Evolutionary conservation across 2,888 invertebrate species (phyloP).

Genomic region (Dermolepida albohirtum): DNA sequence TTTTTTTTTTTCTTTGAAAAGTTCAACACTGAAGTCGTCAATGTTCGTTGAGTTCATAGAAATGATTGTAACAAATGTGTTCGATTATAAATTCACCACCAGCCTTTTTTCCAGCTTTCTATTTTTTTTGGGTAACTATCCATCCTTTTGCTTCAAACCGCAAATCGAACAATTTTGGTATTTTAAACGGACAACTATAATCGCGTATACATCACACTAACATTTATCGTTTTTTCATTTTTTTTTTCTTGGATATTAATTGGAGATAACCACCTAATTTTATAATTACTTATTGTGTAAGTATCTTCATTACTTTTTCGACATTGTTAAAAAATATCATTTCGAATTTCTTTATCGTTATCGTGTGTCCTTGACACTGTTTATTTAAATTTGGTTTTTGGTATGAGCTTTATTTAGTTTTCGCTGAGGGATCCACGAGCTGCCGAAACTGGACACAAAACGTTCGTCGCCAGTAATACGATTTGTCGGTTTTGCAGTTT

Average conservation of each 20-base stretch:
- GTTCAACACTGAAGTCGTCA: conserved; percentile 23
- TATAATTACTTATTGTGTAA: conserved; percentile 52
- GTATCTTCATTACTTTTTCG: conserved; percentile 52
- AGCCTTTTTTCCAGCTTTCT: conserved; percentile 4
- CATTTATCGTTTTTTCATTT: conserved; percentile 57
- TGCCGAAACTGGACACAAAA: conserved; percentile 32
- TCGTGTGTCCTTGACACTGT: conserved; percentile 43
- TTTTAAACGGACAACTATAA: conserved; percentile 34
- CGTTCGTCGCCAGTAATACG: conserved; percentile 59
- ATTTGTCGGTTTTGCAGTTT: conserved; percentile 35
- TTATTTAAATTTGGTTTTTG: conserved; percentile 41
- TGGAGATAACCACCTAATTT: conserved; percentile 53
- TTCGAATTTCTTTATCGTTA: conserved; percentile 36
- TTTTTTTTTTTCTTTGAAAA: conserved; percentile 3
- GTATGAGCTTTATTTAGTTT: conserved; percentile 27
- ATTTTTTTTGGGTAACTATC: background rate
- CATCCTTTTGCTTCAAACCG: conserved; percentile 1
- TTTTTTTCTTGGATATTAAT: conserved; percentile 36
- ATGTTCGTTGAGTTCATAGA: conserved; percentile 31
- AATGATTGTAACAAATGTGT: conserved; percentile 28
- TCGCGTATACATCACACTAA: conserved; percentile 60
- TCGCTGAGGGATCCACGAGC: conserved; percentile 27
- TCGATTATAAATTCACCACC: conserved; percentile 25
- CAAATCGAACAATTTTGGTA: background rate
- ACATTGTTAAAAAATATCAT: conserved; percentile 55